phyloP scores from a whole-genome alignment of 1,140 invertebrate genomes.

The Hesperophylax magnus region DNA sequence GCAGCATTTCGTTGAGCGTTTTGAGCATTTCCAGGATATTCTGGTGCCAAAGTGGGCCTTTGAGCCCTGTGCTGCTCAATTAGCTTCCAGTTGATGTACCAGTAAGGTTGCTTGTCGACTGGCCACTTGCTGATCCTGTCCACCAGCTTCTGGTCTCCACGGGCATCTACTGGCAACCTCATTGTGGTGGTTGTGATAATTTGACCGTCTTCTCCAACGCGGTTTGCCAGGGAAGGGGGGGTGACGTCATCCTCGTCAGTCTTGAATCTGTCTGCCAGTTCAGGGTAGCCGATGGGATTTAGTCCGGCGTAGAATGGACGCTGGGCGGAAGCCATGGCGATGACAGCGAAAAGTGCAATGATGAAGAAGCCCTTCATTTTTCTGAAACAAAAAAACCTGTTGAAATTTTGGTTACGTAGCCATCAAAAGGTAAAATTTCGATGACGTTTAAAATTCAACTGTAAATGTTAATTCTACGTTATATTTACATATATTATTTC shows the following conservation, averaged over 20 bases:
- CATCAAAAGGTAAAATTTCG: too few species aligned
- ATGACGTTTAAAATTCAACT: too few species aligned
- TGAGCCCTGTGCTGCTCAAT: slow-evolving; percentile 61
- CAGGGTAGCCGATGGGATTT: slow-evolving; percentile 59
- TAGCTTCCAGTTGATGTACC: slow-evolving; percentile 64
- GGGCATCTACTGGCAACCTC: slow-evolving; percentile 61
- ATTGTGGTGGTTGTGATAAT: slow-evolving; percentile 44
- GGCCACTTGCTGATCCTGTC: slow-evolving; percentile 62
- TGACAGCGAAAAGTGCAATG: slow-evolving; percentile 37
- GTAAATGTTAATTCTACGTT: too few species aligned
- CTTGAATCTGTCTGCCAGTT: slow-evolving; percentile 59
- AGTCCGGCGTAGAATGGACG: slow-evolving; percentile 59
- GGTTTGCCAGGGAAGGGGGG: slow-evolving; percentile 54
- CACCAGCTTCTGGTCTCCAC: slow-evolving; percentile 61
- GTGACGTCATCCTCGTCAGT: slow-evolving; percentile 45
- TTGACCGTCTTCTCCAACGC: slow-evolving; percentile 57
- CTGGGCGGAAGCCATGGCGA: slow-evolving; percentile 56
- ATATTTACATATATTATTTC: too few species aligned
- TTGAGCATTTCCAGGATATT: too few species aligned
- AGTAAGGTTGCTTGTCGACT: slow-evolving; percentile 63
- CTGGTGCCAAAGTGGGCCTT: slow-evolving; percentile 9
- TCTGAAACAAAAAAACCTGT: too few species aligned
- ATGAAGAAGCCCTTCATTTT: slow-evolving; percentile 52
- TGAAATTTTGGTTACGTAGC: too few species aligned
- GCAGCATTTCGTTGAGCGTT: too few species aligned